Evolutionary conservation across 2,113 vertebrate genomes (phyloP).

Genomic region (Gymnorhina tibicen): DNA sequence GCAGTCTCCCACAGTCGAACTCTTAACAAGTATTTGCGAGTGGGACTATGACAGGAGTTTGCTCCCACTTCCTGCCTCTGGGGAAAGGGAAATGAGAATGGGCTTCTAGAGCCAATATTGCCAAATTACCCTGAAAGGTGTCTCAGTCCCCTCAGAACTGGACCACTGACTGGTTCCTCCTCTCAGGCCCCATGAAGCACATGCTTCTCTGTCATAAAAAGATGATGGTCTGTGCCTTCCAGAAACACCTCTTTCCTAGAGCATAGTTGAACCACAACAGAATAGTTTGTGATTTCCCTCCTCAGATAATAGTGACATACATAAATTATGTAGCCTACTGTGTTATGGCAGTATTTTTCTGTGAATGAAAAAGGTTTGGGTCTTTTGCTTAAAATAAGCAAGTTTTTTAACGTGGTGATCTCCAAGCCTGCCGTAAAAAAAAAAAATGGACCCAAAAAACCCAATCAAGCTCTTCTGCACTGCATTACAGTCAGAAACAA

Average conservation of each 20-base stretch:
- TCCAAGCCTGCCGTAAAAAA: background rate
- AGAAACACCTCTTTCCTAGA: background rate
- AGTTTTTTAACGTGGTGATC: background rate
- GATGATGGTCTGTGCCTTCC: background rate
- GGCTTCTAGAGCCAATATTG: background rate
- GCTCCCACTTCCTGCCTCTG: background rate
- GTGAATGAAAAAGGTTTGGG: background rate
- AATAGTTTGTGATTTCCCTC: background rate
- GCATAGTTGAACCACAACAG: background rate
- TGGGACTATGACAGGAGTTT: background rate
- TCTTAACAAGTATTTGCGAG: background rate
- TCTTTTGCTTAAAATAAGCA: background rate
- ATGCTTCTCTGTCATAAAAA: background rate
- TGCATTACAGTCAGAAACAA: background rate
- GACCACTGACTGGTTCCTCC: background rate
- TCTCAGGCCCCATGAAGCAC: background rate
- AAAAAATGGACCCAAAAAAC: rapidly evolving
- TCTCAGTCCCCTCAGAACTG: background rate
- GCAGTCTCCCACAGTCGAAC: rapidly evolving
- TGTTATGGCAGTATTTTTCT: background rate
- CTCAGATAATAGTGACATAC: background rate
- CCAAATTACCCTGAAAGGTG: background rate
- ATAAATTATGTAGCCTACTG: background rate
- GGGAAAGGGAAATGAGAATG: background rate
- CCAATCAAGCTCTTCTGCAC: background rate